Evolutionary conservation across 2,113 vertebrate species (phyloP).

Genomic region (Otolemur garnettii): DNA sequence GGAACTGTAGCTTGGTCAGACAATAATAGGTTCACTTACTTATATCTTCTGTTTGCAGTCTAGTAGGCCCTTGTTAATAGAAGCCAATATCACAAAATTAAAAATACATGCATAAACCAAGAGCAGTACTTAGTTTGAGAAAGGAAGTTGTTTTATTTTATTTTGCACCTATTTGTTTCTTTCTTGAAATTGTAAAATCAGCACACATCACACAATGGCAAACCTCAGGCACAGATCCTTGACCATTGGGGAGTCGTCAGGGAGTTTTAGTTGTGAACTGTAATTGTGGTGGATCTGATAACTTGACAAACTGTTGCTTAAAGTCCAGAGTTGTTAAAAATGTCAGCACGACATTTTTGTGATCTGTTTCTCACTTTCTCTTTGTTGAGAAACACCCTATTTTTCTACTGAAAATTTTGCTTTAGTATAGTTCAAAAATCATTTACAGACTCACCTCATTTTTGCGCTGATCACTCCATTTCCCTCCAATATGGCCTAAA

Average conservation of each 20-base stretch:
- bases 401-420: not conserved
- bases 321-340: not conserved
- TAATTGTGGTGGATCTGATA: not conserved
- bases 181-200: not conserved
- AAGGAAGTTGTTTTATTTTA: slow-evolving; percentile 20
- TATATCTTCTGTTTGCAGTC: not conserved
- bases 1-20: not conserved
- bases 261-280: not conserved
- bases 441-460: not conserved
- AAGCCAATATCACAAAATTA: not conserved
- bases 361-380: not conserved
- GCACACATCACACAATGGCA: too few species aligned
- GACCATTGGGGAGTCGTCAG: not conserved
- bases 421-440: not conserved
- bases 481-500: not conserved
- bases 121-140: not conserved
- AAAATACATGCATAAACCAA: not conserved
- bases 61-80: not conserved
- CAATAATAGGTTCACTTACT: not conserved
- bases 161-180: slow-evolving; percentile 34
- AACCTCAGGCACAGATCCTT: too few species aligned
- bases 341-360: not conserved
- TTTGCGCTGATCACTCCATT: not conserved
- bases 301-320: not conserved
- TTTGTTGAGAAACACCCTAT: not conserved